Conservation (phyloP, 2,888 invertebrate species). For the Drosophila emarginata region DNA sequence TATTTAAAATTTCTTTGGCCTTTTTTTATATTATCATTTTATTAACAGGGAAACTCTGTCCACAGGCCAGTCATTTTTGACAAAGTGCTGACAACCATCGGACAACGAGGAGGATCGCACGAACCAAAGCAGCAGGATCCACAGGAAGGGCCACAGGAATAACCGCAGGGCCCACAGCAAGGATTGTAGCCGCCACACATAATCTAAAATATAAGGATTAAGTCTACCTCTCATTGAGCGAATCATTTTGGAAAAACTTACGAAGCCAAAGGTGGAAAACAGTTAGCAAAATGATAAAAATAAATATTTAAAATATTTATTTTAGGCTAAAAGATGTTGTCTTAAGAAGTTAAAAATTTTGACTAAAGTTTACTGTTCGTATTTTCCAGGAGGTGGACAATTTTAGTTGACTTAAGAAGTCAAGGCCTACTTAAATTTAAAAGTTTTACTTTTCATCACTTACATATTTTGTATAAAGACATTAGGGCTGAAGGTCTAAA, state of each 20-base stretch:
- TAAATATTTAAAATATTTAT: not conserved
- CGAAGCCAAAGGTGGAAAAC: not conserved
- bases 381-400: not conserved
- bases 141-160: conserved; percentile 41
- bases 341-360: not conserved
- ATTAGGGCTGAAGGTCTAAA: no score
- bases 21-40: not conserved
- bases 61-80: conserved; percentile 11
- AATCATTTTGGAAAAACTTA: not conserved
- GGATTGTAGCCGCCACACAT: conserved; percentile 35
- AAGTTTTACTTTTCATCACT: no score
- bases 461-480: no score
- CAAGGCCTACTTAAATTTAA: not conserved
- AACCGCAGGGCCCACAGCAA: conserved; percentile 66
- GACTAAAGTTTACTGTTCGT: not conserved
- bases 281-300: not conserved
- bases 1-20: not conserved
- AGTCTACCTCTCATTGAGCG: no score
- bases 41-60: conserved; percentile 4
- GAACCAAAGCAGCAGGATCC: conserved; percentile 48
- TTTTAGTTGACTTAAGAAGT: not conserved
- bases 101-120: conserved; percentile 51
- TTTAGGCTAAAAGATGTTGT: not conserved
- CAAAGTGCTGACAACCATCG: conserved; percentile 41
- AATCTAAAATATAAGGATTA: not conserved